Conservation (phyloP, 2,797 vertebrate genomes). For the Rhinophrynus dorsalis region DNA sequence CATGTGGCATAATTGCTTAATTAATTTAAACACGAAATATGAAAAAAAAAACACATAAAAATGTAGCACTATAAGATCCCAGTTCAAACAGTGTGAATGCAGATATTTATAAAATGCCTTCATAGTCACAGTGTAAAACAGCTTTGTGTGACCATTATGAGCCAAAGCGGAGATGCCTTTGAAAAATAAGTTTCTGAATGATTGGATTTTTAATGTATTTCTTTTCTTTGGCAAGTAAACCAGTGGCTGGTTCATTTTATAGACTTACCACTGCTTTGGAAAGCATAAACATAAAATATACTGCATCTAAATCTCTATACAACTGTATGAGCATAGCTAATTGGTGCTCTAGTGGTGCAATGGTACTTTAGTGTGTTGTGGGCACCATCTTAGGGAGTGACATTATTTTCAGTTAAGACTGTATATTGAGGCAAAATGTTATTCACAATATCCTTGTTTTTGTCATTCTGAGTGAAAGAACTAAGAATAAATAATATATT, state of each 20-base stretch:
- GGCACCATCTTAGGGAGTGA: no score
- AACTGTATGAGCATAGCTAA: constrained; percentile 3
- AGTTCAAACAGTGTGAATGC: constrained; percentile 11
- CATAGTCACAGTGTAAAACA: constrained; percentile 24
- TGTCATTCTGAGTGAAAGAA: no score
- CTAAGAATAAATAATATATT: no score
- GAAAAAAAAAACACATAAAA: background rate
- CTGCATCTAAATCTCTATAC: constrained; percentile 7
- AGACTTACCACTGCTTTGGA: constrained; percentile 43
- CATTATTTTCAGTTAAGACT: no score
- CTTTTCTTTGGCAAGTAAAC: constrained; percentile 39
- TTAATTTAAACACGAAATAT: constrained; percentile 23
- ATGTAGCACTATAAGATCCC: background rate
- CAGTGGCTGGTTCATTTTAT: constrained; percentile 38
- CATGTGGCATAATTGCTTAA: constrained; percentile 6
- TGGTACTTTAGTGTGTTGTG: no score
- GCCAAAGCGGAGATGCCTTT: constrained; percentile 12
- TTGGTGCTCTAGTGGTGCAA: background rate
- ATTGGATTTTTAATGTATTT: no score
- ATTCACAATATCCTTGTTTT: no score
- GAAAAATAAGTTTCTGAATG: constrained; percentile 29
- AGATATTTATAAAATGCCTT: constrained; percentile 10
- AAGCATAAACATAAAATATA: constrained; percentile 12
- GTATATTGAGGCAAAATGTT: no score
- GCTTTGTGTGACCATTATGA: constrained; percentile 12